Evolutionary conservation across 2,888 invertebrate genomes (phyloP), one percentile per base, ranked within the genome.

Genomic region (Synanthedon formicaeformis): DNA sequence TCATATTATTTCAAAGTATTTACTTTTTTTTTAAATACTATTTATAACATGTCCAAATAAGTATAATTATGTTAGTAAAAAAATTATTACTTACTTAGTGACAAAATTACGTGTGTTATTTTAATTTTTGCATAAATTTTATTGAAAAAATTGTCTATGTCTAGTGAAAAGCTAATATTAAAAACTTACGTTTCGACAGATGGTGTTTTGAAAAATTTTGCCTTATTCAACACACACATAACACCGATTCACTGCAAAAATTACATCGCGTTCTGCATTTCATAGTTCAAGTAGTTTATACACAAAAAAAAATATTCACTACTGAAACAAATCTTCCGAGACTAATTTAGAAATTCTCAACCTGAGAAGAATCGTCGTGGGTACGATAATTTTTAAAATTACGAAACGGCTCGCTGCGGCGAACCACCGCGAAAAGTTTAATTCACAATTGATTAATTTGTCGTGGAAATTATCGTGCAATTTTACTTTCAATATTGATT

Each of bases 141-240:
- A 34, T 1, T 34, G 8, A 34, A 10, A 10, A 34, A 34, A 23
- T 5, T 4, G 18, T 23, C 27, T 6, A 27, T 6, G 6, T 27
- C 2, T 27, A 1, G 34, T 10, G 10, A 34, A 34, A 34, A 34
- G 34, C 10, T 34, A 8, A 34, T 34, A 34, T 18, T 10, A 41
- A 6, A 55, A 66, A 16, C 83, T 84, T 68, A 87, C 86, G 81
- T 87, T 85, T 82, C 83, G 84, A 86, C 84, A 87, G 86, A 87
- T 87, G 82, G 71, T 86, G 85, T 64, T 67, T 76, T 66, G 66
- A 62, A 69, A 63, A 63, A 56, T 67, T 64, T 63, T 67, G 76
- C 78, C 75, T 71, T 75, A 80, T 75, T 72, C 67, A 82, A 78
- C 65, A 71, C 69, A 63, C 78, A 81, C 81, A 77, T 71, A 71